A percentile compares a stretch with the other conserved stretches of the same genome.
Conservation (phyloP, 2,888 invertebrate species). For the Nycteola revayana region DNA sequence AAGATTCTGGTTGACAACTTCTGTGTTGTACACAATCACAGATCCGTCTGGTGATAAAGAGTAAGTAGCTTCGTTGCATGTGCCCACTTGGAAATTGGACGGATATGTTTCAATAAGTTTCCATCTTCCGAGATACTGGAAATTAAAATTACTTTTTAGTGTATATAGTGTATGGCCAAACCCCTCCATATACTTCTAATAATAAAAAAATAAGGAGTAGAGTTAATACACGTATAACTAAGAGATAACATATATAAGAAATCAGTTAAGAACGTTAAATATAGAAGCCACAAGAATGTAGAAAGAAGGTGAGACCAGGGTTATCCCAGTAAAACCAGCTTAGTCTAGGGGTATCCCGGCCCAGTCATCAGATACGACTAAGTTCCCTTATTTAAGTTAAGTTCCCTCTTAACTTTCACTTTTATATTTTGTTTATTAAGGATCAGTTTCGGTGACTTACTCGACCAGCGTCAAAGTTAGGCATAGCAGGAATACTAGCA, state of each 20-base stretch:
- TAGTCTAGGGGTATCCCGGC: no score
- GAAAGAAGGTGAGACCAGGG: background rate
- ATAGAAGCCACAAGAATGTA: no score
- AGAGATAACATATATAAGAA: no score
- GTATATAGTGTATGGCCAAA: background rate
- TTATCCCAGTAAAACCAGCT: background rate
- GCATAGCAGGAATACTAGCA: slow-evolving; percentile 44
- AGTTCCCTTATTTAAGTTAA: no score
- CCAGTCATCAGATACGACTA: no score
- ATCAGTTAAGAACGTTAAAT: no score
- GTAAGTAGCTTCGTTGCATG: slow-evolving; percentile 63
- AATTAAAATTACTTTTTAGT: background rate
- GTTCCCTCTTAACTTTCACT: no score
- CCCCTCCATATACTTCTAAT: no score
- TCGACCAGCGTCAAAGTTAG: slow-evolving; percentile 44
- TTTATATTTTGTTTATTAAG: no score
- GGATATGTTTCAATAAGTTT: slow-evolving; percentile 39
- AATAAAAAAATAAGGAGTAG: no score
- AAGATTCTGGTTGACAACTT: slow-evolving; percentile 65
- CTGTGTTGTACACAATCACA: slow-evolving; percentile 47
- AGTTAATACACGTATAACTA: no score
- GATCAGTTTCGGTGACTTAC: slow-evolving; percentile 36
- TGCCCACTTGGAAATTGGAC: slow-evolving; percentile 39
- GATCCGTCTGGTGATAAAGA: slow-evolving; percentile 44
- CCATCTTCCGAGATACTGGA: slow-evolving; percentile 45